Conservation (phyloP, 2,888 invertebrate genomes). For the Zele albiditarsus region DNA sequence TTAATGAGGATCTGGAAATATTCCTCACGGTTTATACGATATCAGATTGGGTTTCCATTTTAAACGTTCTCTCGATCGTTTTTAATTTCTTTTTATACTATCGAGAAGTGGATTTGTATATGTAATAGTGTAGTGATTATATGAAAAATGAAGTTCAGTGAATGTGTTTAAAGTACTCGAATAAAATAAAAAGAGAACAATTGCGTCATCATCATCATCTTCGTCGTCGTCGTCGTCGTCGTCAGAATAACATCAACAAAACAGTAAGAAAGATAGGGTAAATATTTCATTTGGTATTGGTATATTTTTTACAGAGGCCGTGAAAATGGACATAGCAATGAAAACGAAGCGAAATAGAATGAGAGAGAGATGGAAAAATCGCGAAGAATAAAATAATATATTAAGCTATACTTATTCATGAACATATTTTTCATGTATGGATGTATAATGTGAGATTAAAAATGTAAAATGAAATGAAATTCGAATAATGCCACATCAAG, state of each 20-base stretch:
- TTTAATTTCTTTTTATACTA: neutral
- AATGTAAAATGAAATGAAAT: neutral
- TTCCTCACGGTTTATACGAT: neutral
- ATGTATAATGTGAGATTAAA: neutral
- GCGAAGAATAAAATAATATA: neutral
- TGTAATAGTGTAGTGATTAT: neutral
- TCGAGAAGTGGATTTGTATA: slow-evolving; percentile 16
- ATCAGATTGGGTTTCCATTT: neutral
- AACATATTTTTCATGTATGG: neutral
- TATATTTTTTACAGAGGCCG: slow-evolving; percentile 21
- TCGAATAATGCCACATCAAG: neutral
- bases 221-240: neutral
- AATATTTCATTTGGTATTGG: slow-evolving; percentile 17
- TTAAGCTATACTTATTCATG: neutral
- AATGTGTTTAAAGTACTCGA: neutral
- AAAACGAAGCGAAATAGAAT: neutral
- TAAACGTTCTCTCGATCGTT: slow-evolving; percentile 24
- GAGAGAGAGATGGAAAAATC: neutral
- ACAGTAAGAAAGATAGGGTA: slow-evolving; percentile 12
- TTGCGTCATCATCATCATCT: neutral
- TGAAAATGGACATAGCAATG: slow-evolving; percentile 1
- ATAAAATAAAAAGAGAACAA: neutral
- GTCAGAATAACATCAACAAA: neutral
- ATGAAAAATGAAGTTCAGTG: neutral
- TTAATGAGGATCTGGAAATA: neutral